Evolutionary conservation across 2,888 invertebrate species (phyloP).

Genomic region (Scaptodrosophila latifasciaeformis): DNA sequence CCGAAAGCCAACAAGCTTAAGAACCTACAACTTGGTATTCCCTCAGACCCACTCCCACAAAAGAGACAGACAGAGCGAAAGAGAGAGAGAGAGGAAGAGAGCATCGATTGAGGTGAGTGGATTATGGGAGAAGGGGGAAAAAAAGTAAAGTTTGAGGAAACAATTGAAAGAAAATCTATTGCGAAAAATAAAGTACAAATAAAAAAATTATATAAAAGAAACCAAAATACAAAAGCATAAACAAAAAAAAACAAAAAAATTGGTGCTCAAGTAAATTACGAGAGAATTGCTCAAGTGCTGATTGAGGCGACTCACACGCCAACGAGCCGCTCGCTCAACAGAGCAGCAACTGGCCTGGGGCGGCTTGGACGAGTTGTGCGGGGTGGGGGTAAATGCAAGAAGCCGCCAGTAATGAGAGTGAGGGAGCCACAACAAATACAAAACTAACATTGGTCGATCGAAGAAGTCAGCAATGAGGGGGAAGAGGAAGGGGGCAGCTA

Average conservation of each 20-base stretch:
- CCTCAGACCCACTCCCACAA: no score
- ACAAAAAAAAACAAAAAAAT: conserved; percentile 11
- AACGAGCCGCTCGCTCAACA: conserved; percentile 12
- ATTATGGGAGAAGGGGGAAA: background rate
- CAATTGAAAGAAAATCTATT: conserved; percentile 35
- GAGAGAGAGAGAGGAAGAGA: background rate
- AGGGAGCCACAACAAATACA: background rate
- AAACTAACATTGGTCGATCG: conserved; percentile 7
- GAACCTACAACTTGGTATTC: conserved; percentile 4
- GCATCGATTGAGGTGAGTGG: background rate
- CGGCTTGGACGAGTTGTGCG: background rate
- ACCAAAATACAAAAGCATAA: background rate
- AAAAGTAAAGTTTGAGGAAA: conserved; percentile 15
- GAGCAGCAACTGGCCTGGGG: no score
- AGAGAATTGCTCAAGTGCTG: conserved; percentile 48
- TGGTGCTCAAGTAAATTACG: conserved; percentile 52
- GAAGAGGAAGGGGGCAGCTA: conserved; percentile 22
- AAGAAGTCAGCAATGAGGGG: no score
- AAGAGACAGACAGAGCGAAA: conserved; percentile 3
- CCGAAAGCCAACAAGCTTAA: background rate
- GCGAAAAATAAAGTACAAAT: conserved; percentile 18
- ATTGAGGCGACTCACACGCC: conserved; percentile 39
- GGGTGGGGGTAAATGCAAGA: background rate
- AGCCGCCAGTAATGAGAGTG: conserved; percentile 5
- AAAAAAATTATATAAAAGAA: background rate